Percentiles rank a stretch among this genome's conserved stretches.
phyloP scores from a whole-genome alignment of 64 coral and sea anemone species.

The Porites lutea region DNA sequence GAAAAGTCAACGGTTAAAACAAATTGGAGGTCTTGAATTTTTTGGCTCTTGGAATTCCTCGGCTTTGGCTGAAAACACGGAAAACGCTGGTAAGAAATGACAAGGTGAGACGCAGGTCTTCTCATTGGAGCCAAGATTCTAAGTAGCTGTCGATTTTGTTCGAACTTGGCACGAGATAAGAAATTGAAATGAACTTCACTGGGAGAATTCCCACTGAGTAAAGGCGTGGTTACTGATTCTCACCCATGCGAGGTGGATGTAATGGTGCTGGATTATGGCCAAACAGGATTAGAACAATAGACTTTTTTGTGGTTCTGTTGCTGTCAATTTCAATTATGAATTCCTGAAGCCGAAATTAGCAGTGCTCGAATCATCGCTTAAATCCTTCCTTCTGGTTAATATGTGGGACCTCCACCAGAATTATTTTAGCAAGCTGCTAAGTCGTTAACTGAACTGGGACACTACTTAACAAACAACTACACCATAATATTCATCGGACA shows the following conservation, averaged over 20 bases:
- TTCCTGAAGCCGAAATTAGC: conserved; percentile 43
- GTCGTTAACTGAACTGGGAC: neutral
- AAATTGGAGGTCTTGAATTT: too few relatives aligned
- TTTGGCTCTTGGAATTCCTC: neutral
- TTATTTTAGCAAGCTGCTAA: neutral
- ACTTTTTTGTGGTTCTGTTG: neutral
- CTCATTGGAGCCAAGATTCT: conserved; percentile 30
- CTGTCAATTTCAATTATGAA: conserved; percentile 22
- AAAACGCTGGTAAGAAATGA: neutral
- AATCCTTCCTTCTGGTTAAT: conserved; percentile 13
- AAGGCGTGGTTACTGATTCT: conserved; percentile 7
- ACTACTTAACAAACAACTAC: too few relatives aligned
- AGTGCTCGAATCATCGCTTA: neutral
- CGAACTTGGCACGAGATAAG: conserved; percentile 27
- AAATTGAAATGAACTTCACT: neutral
- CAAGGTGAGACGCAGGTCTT: neutral
- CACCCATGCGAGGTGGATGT: neutral
- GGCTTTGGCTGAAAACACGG: neutral
- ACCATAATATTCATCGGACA: too few relatives aligned
- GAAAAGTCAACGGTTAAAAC: too few relatives aligned
- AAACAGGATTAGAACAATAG: neutral
- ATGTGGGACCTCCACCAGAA: conserved; percentile 1
- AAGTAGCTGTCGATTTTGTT: neutral
- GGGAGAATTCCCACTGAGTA: conserved; percentile 9
- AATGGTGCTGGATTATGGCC: conserved; percentile 19